Base-by-base conservation (phyloP, 2,797 vertebrate genomes). In the Somateria mollissima region DNA sequence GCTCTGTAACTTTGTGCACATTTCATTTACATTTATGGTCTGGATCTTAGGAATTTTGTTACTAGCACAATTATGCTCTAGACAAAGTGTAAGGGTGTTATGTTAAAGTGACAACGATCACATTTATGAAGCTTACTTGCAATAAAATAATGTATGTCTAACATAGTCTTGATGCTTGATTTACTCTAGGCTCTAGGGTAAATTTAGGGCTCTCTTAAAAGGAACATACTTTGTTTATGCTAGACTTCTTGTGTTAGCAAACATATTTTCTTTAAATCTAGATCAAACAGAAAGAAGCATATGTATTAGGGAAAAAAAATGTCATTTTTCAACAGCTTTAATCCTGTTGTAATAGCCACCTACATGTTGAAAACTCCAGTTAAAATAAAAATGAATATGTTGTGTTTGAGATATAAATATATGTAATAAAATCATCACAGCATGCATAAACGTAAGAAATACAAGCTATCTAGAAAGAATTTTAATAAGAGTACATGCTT, bases 261-360 rank as follows among this genome's bases (percentile, higher is more conserved):
- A 70, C n/a, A 37, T 54, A 32, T 86, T 86, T 90, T 75, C n/a
- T 94, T 92, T 76, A 84, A 89, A 61, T 74, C 22, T 82, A 79
- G 25, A 51, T 67, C 8, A 82, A 56, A 60, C 34, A 39, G 45
- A 57, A 93, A 70, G 30, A 12, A n/a, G 4, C 74, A 22, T 49
- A 36, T 69, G 11, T 70, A 75, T 91, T 84, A 30, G 0, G 77
- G 90, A 78, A 56, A 10, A 60, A 62, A 7, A 36, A 21, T 16
- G 11, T 28, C 17, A 20, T 54, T 78, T 65, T n/a, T 78, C 22
- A 34, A 43, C 25, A 27, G 7, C 14, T 25, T 66, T 56, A 30
- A 39, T n/a, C n/a, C 49, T 34, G 12, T 30, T 13, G 6, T 66
- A 32, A 57, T 88, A 54, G 36, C 21, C 19, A 60, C 17, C 77